Evolutionary conservation across 2,888 invertebrate genomes (phyloP), one percentile per base, ranked within the genome.

Genomic region (Physocephala rufipes): DNA sequence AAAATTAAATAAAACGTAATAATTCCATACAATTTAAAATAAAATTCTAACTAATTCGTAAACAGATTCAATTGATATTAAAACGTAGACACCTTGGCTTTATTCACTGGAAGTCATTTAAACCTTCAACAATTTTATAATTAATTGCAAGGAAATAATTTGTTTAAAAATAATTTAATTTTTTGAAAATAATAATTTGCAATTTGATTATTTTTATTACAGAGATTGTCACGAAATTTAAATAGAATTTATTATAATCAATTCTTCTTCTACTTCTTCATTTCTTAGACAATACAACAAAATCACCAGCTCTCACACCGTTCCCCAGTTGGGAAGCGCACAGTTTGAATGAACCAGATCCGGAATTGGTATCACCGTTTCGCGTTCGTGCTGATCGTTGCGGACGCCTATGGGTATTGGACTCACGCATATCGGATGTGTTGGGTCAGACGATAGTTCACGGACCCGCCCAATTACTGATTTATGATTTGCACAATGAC

Each of bases 241-340:
- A 47, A 47, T 15, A 47, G 9, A 47, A 13, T 47, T 13, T 47
- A 47, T 13, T 47, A 15, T 9, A 47, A 58, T 21, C 2, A 19
- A 55, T 55, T 2, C 15, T 16, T 59, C 26, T 26, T 28, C 28
- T 28, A 5, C 24, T 26, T 16, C 16, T 67, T 45, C 15, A 19
- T 9, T 58, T 58, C 89, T 36, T 88, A 92, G 92, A 92, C 80
- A 90, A 87, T 70, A 87, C 89, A 0, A 89, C 88, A 0, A 89
- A 88, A 71, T 91, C 92, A 5, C 94, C 94, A 0, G 87, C 89
- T 51, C 84, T 94, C 71, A 91, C 87, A n/a, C 94, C 94, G 0
- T 94, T 91, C 78, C 94, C 94, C 0, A 91, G 90, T 77, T 94
- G 94, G 94, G 90, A 90, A 73, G 91, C 93, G 0, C 93, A 94